A percentile compares a stretch with the other conserved stretches of the same genome.
Evolutionary conservation across 2,888 invertebrate species (phyloP).

Genomic region (Drosophila atripex): DNA sequence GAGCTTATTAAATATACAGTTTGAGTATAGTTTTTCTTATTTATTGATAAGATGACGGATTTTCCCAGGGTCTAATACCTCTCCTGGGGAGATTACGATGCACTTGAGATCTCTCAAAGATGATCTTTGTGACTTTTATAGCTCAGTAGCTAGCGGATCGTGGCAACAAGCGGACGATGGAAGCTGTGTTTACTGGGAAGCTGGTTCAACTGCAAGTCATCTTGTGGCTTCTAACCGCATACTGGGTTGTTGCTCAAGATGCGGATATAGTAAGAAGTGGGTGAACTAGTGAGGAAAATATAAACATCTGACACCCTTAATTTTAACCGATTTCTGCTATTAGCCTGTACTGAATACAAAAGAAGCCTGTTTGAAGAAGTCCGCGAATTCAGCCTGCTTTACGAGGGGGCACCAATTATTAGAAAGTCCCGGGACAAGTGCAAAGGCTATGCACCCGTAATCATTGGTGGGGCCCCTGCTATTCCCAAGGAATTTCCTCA

Average conservation of each 20-base stretch:
- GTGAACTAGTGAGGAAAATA: slow-evolving; percentile 3
- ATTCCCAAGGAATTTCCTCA: slow-evolving; percentile 79
- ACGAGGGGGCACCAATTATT: slow-evolving; percentile 40
- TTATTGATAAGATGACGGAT: slow-evolving; percentile 10
- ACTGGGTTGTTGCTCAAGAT: slow-evolving; percentile 42
- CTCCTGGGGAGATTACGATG: slow-evolving; percentile 16
- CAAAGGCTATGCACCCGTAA: slow-evolving; percentile 83
- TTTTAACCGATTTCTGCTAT: background rate
- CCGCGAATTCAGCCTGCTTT: slow-evolving; percentile 55
- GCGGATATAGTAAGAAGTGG: slow-evolving; percentile 52
- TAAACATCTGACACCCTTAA: background rate
- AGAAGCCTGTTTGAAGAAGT: slow-evolving; percentile 60
- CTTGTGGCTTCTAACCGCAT: slow-evolving; percentile 3
- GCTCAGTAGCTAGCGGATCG: slow-evolving; percentile 24
- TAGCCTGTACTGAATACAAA: slow-evolving; percentile 65
- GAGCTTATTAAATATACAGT: background rate
- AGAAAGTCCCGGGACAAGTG: slow-evolving; percentile 59
- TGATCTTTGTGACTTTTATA: slow-evolving; percentile 3
- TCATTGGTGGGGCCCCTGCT: slow-evolving; percentile 74
- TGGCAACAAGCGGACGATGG: slow-evolving; percentile 15
- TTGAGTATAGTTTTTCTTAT: slow-evolving; percentile 21
- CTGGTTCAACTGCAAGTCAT: background rate
- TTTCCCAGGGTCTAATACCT: slow-evolving; percentile 13
- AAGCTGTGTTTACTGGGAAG: background rate
- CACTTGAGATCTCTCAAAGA: slow-evolving; percentile 6